These are phyloP conservation scores for Cavia aperea DNA, from an alignment of 2,113 vertebrate genomes.

Conservation along the genomic window DNA sequence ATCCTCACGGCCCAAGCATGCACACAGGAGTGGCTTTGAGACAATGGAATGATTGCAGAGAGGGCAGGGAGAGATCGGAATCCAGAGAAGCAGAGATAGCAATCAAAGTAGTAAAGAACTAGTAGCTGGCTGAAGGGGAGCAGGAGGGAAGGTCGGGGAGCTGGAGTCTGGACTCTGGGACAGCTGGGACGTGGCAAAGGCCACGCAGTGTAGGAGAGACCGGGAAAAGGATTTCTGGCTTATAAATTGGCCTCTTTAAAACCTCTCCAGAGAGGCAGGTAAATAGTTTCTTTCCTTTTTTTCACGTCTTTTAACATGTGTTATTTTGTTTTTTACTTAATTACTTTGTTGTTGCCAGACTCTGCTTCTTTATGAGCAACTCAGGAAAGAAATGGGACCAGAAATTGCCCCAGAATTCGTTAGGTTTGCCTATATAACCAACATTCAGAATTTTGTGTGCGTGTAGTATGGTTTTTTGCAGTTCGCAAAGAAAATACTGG, in stretches of 20 bases:
- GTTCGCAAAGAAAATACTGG: neutral
- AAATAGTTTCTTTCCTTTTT: neutral
- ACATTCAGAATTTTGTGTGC: neutral
- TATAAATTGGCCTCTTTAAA: slow-evolving; percentile 2
- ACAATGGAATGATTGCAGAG: neutral
- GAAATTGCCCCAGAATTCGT: neutral
- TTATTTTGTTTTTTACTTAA: neutral
- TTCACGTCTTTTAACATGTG: neutral
- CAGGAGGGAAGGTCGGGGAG: neutral
- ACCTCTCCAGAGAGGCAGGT: slow-evolving; percentile 24
- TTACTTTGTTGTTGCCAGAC: slow-evolving; percentile 1
- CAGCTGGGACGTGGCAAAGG: slow-evolving; percentile 11
- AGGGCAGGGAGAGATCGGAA: neutral
- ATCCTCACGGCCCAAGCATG: neutral
- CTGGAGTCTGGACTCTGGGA: slow-evolving; percentile 5
- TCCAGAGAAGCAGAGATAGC: neutral
- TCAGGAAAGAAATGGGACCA: neutral
- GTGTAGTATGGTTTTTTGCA: neutral
- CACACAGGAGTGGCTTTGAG: neutral
- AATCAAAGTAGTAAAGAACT: neutral
- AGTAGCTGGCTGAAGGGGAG: neutral
- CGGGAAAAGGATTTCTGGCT: slow-evolving; percentile 9
- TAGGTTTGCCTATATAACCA: neutral
- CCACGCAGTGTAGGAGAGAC: neutral
- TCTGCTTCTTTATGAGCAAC: slow-evolving; percentile 9